A percentile compares a stretch with the other conserved stretches of the same genome.
Evolutionary conservation across 2,797 vertebrate species (phyloP).

Genomic region (Karalla daura): DNA sequence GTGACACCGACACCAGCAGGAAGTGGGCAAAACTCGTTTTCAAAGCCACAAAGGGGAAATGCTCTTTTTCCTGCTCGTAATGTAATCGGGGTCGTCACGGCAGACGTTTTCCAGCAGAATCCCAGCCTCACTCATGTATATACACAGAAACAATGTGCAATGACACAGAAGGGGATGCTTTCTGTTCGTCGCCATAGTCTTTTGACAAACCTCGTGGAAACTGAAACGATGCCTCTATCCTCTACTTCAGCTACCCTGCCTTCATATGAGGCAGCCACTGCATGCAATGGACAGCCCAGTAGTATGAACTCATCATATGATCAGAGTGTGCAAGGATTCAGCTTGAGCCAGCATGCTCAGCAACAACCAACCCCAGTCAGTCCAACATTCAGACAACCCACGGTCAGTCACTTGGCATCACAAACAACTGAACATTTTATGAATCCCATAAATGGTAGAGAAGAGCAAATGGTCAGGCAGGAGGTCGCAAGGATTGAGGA

Average conservation of each 20-base stretch:
- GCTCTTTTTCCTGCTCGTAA: background rate
- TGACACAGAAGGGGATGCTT: too few species aligned
- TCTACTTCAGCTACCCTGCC: too few species aligned
- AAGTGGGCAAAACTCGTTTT: background rate
- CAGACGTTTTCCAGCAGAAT: background rate
- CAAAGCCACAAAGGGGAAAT: slow-evolving; percentile 12
- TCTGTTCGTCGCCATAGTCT: too few species aligned
- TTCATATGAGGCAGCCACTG: too few species aligned
- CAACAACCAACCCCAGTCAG: background rate
- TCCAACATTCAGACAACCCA: background rate
- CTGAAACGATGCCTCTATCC: too few species aligned
- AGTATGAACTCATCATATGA: too few species aligned
- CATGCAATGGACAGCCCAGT: too few species aligned
- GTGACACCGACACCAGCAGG: fast-evolving
- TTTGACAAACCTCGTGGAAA: too few species aligned
- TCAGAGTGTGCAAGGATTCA: background rate
- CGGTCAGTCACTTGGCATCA: fast-evolving
- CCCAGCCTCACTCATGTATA: too few species aligned
- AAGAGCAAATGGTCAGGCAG: background rate
- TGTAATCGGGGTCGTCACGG: background rate
- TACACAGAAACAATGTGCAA: too few species aligned
- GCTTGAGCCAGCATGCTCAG: background rate
- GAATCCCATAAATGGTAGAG: background rate
- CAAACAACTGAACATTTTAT: background rate
- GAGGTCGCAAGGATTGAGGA: background rate